Base-by-base conservation (phyloP, 2,113 vertebrate genomes). In the Hystrix cristata region DNA sequence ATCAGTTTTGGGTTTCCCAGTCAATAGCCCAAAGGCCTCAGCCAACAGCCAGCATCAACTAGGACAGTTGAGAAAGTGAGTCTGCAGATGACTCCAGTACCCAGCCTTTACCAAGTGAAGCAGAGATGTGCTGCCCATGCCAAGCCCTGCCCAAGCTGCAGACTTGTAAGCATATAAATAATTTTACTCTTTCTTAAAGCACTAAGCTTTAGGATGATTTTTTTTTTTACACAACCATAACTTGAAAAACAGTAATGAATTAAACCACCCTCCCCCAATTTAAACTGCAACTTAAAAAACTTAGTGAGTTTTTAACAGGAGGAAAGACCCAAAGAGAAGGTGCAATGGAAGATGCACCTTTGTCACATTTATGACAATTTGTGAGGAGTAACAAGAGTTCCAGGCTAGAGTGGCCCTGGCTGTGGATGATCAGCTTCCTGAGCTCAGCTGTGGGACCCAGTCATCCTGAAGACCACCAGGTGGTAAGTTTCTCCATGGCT, bases 261-360 rank as follows among this genome's bases (percentile, higher is more conserved):
- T 55, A 31, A 96, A 46, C 25, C 6, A 72, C 59, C 59, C 21
- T 62, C 60, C 64, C 55, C 27, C n/a, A 64, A 81, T 34, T 46
- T 72, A 85, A 93, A 62, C 43, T 48, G 1, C 48, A 57, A 51
- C 60, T 88, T 67, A 67, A 0, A 51, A 38, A 53, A 78, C 79
- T 71, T 25, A 81, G 38, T 55, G 25, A 91, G 57, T 51, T 87
- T 85, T 21, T 31, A 71, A 62, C 69, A 94, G 62, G 87, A 80
- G 34, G 69, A 80, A 34, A 76, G 53, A 86, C 43, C 21, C 88
- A 67, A 23, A 76, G 69, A 90, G 64, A 96, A 79, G 48, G 71
- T 72, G 51, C 0, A 27, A n/a, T 7, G 2, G 46, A 13, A 67
- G 76, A 62, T 34, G 27, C 4, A 57, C 72, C n/a, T 27, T 43